Conservation (phyloP, 1,140 invertebrate genomes). For the Manduca sexta region DNA sequence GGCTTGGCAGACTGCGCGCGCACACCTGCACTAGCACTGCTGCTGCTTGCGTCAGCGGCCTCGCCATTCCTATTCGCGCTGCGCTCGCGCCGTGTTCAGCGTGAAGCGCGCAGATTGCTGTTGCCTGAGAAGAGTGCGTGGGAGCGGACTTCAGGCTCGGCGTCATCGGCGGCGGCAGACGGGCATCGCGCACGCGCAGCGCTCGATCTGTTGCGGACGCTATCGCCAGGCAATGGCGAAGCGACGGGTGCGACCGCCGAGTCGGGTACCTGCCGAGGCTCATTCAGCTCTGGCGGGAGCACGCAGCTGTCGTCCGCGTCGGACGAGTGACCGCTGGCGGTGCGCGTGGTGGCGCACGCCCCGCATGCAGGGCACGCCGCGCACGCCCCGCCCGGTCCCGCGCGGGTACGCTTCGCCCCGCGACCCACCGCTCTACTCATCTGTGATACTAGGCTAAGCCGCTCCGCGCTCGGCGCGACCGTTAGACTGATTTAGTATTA, state of each 20-base stretch:
- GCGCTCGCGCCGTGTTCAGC: conserved; percentile 82
- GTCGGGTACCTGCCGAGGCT: conserved; percentile 43
- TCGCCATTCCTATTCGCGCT: conserved; percentile 87
- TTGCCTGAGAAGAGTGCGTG: conserved; percentile 57
- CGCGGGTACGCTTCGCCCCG: conserved; percentile 45
- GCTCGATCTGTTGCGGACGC: conserved; percentile 53
- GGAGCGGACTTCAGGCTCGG: conserved; percentile 44
- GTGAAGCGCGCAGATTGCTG: conserved; percentile 75
- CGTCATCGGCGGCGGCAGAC: conserved; percentile 42
- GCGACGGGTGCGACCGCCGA: conserved; percentile 53
- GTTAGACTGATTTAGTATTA: conserved; percentile 70
- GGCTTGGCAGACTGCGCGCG: conserved; percentile 50
- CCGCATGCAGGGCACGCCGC: too few relatives aligned
- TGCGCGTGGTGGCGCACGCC: too few relatives aligned
- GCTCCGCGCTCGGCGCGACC: conserved; percentile 59
- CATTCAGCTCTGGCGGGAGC: conserved; percentile 65
- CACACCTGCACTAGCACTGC: conserved; percentile 76
- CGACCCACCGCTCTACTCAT: conserved; percentile 68
- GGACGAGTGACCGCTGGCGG: conserved; percentile 57
- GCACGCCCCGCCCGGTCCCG: conserved; percentile 22
- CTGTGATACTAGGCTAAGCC: conserved; percentile 70
- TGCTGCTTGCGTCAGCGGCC: conserved; percentile 79
- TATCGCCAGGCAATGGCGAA: conserved; percentile 73
- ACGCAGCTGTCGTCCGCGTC: conserved; percentile 62
- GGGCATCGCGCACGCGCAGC: conserved; percentile 59